Evolutionary conservation across 2,113 vertebrate species (phyloP), one percentile per base, ranked within the genome.

Genomic region (Coreoperca whiteheadi): DNA sequence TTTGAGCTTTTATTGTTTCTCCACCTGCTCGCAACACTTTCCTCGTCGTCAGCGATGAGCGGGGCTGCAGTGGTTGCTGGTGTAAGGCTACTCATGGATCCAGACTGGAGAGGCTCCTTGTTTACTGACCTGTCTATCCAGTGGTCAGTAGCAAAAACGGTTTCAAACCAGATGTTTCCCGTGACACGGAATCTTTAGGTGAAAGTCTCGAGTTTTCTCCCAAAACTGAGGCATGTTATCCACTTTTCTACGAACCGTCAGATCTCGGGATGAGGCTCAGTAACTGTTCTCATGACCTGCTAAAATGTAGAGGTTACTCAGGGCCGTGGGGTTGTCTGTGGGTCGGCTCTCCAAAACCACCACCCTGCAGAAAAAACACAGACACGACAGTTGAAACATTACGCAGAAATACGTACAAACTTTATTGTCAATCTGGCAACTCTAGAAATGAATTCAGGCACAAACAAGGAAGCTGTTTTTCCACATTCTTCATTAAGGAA

Each of bases 221-320:
- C 70, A 74, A 80, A 79, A n/a, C 32, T 3, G 57, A 50, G 39
- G 65, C 74, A 4, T 54, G 34, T 9, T 6, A 3, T 50, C 64
- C 46, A 1, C 48, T n/a, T 48, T 25, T 25, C 73, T 18, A 25
- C 25, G 34, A 81, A 37, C 9, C 6, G 50, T 18, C 34, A 2
- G 3, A 53, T 56, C 53, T 53, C 68, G 16, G 46, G 20, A 6
- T 20, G 46, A 66, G 54, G 92, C 87, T 96, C 95, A 99, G 96
- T 99, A 99, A 94, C 98, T 99, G 90, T 99, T 99, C 72, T 99
- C 98, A 0, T 99, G 98, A 65, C 98, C 98, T 15, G 98, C 98
- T 94, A 99, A 91, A 90, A 99, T 99, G 96, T 99, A 99, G 81
- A 99, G 98, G 92, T 99, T 99, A 95, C 98, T 99, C 93, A 97